Percentiles rank a stretch among this genome's conserved stretches.
These are phyloP conservation scores for Urocyon cinereoargenteus DNA, from an alignment of 2,797 vertebrate species.

Conservation along the genomic window DNA sequence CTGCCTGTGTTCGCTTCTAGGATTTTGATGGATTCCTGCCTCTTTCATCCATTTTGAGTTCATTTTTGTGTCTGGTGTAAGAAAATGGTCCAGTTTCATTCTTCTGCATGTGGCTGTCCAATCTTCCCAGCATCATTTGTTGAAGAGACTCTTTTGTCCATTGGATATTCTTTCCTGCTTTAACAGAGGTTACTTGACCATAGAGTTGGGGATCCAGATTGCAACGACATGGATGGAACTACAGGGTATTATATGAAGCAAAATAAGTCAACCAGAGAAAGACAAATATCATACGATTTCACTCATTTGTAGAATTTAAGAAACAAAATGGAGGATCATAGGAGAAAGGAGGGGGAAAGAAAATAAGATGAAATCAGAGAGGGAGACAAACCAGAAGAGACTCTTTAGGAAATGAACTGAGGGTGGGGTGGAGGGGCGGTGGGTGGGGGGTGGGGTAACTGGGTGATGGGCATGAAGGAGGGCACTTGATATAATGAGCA, in stretches of 20 bases:
- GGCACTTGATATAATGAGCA: neutral
- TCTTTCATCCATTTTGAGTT: neutral
- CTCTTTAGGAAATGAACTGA: neutral
- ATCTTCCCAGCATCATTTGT: neutral
- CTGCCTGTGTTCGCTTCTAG: neutral
- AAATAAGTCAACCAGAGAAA: neutral
- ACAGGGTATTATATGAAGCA: neutral
- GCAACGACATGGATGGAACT: neutral
- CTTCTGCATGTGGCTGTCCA: neutral
- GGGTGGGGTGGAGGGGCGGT: neutral
- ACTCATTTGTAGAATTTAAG: neutral
- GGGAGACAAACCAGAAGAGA: neutral
- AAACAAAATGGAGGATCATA: neutral
- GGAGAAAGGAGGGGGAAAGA: neutral
- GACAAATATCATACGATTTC: neutral
- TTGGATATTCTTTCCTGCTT: neutral
- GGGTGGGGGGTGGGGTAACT: neutral
- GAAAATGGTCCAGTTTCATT: neutral
- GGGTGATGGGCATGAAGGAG: neutral
- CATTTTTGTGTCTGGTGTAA: neutral
- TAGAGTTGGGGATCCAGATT: neutral
- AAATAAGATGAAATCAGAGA: neutral
- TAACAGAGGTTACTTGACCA: neutral
- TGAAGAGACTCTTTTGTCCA: neutral
- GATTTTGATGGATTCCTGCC: neutral